phyloP scores from a whole-genome alignment of 2,797 vertebrate genomes.

The Naso thynnoides region DNA sequence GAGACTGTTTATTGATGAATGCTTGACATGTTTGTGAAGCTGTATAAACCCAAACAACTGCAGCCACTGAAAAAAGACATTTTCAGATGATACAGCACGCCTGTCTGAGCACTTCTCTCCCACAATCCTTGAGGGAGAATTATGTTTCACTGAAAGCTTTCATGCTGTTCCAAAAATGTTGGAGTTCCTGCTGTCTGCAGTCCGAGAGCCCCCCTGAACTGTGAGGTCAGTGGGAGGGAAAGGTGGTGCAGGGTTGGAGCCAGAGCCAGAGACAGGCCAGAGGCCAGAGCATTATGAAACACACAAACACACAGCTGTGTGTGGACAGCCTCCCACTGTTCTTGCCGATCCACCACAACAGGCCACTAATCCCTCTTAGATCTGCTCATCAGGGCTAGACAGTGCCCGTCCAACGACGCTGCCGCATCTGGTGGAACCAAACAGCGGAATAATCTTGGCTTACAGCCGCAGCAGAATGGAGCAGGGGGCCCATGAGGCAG shows the following conservation, averaged over 20 bases:
- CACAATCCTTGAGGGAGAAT: slow-evolving; percentile 60
- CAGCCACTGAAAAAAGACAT: slow-evolving; percentile 6
- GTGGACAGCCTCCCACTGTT: slow-evolving; percentile 78
- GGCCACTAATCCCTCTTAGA: slow-evolving; percentile 81
- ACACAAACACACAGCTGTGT: slow-evolving; percentile 83
- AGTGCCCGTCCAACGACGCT: slow-evolving; percentile 68
- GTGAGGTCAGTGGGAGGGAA: slow-evolving; percentile 72
- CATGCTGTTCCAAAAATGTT: slow-evolving; percentile 67
- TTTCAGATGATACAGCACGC: slow-evolving; percentile 40
- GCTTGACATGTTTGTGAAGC: slow-evolving; percentile 23
- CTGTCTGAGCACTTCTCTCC: slow-evolving; percentile 56
- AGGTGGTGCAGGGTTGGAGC: slow-evolving; percentile 65
- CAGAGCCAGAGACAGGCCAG: slow-evolving; percentile 65
- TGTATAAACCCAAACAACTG: slow-evolving; percentile 17
- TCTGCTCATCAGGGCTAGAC: slow-evolving; percentile 76
- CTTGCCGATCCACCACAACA: slow-evolving; percentile 73
- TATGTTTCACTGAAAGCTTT: slow-evolving; percentile 75
- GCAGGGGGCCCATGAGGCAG: slow-evolving; percentile 54
- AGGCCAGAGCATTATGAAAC: slow-evolving; percentile 80
- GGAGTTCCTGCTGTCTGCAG: slow-evolving; percentile 66
- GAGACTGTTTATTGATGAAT: slow-evolving; percentile 12
- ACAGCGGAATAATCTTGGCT: slow-evolving; percentile 77
- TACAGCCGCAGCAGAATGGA: slow-evolving; percentile 59
- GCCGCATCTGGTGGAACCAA: slow-evolving; percentile 77
- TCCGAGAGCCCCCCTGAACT: slow-evolving; percentile 60